Percentiles rank a stretch among this genome's conserved stretches.
Conservation (phyloP, 2,888 invertebrate species). For the Erpobdella octoculata region DNA sequence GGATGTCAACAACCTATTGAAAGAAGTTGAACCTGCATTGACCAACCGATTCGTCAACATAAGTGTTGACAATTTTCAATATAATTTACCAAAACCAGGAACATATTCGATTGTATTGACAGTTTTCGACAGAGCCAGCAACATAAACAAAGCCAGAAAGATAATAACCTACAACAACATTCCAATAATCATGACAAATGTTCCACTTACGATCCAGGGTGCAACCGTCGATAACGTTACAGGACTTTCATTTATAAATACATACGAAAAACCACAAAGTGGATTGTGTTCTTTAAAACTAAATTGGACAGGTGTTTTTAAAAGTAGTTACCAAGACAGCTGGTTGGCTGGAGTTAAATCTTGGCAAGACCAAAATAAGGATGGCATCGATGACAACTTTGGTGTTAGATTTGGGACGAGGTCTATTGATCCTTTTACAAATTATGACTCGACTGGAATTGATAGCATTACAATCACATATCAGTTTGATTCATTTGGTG, state of each 20-base stretch:
- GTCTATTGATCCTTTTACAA: slow-evolving; percentile 13
- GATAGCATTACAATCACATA: too few species aligned
- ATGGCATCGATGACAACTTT: slow-evolving; percentile 12
- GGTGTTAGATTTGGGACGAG: slow-evolving; percentile 2
- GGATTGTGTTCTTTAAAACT: background rate
- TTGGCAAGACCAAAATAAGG: background rate
- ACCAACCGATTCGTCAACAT: slow-evolving; percentile 12
- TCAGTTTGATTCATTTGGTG: too few species aligned
- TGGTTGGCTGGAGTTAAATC: slow-evolving; percentile 19
- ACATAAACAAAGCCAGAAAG: slow-evolving; percentile 24
- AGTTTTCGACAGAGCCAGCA: slow-evolving; percentile 26
- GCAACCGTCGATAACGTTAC: background rate
- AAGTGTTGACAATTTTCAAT: slow-evolving; percentile 19
- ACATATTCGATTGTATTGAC: slow-evolving; percentile 26
- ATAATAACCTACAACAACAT: slow-evolving; percentile 22
- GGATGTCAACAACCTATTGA: background rate
- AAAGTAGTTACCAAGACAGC: background rate
- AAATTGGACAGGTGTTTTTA: slow-evolving; percentile 18
- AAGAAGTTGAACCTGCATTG: background rate
- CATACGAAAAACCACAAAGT: too few species aligned
- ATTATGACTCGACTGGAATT: too few species aligned
- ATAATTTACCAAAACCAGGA: slow-evolving; percentile 4
- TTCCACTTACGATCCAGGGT: background rate
- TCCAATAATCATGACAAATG: background rate
- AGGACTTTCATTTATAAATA: too few species aligned